These are phyloP conservation scores for Conistra vaccinii DNA, from an alignment of 2,888 invertebrate species.

Conservation along the genomic window DNA sequence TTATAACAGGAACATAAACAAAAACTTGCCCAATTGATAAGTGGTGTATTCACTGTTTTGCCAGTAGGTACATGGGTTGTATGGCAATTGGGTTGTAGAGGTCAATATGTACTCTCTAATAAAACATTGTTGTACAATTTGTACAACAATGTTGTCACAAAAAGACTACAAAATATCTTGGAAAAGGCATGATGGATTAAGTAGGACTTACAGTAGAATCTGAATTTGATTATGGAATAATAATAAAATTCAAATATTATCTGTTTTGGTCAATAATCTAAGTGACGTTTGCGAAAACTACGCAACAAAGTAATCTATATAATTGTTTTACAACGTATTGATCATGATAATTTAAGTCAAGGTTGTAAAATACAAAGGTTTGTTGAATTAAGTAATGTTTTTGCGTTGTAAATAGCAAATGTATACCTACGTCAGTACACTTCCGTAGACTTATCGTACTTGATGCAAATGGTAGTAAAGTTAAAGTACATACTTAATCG, in stretches of 20 bases:
- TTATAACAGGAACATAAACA: no score
- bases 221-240: neutral
- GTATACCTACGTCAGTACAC: neutral
- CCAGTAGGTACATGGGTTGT: no score
- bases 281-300: constrained; percentile 8
- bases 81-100: neutral
- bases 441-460: neutral
- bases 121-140: no score
- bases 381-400: constrained; percentile 11
- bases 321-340: constrained; percentile 19
- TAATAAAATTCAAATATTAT: neutral
- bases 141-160: no score
- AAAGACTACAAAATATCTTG: neutral
- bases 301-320: constrained; percentile 17
- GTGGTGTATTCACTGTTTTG: neutral
- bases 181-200: neutral
- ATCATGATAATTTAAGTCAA: constrained; percentile 44
- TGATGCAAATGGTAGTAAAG: constrained; percentile 23
- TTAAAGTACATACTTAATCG: constrained; percentile 5
- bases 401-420: constrained; percentile 6
- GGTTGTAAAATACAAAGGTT: constrained; percentile 29
- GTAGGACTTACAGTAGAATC: neutral
- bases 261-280: neutral
- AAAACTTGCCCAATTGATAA: neutral
- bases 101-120: neutral